phyloP scores from a whole-genome alignment of 2,888 invertebrate genomes.

The Dioctria linearis region DNA sequence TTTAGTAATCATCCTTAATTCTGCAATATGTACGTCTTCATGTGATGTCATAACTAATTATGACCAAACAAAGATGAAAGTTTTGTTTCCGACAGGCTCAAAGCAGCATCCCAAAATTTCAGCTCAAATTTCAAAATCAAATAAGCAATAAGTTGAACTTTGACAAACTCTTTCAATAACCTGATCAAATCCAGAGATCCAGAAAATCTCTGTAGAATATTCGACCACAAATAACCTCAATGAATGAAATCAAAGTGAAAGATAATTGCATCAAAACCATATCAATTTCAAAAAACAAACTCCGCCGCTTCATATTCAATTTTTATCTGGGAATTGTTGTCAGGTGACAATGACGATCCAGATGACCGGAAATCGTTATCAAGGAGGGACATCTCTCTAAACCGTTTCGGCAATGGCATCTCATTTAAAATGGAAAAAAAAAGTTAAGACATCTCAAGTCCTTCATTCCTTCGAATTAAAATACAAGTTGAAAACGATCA shows the following conservation, averaged over 20 bases:
- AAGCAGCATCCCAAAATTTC: too few relatives aligned
- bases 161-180: too few relatives aligned
- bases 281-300: constrained; percentile 7
- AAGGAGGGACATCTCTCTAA: constrained; percentile 64
- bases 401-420: constrained; percentile 22
- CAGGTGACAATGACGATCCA: constrained; percentile 37
- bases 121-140: too few relatives aligned
- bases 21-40: too few relatives aligned
- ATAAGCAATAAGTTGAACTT: too few relatives aligned
- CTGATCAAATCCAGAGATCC: too few relatives aligned
- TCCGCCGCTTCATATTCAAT: background rate
- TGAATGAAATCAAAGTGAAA: background rate
- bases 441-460: constrained; percentile 1
- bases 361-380: constrained; percentile 68
- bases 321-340: constrained; percentile 1
- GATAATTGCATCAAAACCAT: constrained; percentile 4
- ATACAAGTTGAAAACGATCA: constrained; percentile 37
- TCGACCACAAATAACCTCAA: too few relatives aligned
- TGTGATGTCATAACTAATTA: too few relatives aligned
- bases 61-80: too few relatives aligned
- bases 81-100: too few relatives aligned
- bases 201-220: too few relatives aligned
- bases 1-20: too few relatives aligned
- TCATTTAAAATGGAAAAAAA: constrained; percentile 2
- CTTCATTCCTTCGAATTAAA: constrained; percentile 38